Evolutionary conservation across 53 echinoderm and acorn worm genomes (phyloP), one percentile per base, ranked within the genome.

Genomic region (Holothuria scabra): DNA sequence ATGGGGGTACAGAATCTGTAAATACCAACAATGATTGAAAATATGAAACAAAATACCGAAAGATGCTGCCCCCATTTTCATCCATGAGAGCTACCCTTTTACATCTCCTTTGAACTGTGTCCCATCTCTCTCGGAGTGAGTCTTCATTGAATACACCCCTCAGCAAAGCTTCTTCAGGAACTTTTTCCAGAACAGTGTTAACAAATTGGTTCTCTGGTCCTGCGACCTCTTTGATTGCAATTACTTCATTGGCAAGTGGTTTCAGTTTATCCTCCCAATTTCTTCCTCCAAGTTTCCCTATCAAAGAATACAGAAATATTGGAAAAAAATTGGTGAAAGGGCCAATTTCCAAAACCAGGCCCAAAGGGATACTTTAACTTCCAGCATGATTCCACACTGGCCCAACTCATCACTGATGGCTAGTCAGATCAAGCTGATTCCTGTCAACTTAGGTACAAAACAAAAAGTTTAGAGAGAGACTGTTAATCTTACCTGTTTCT

Each of bases 1-100:
- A 57, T 21, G 76, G 90, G 2, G 91, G 88, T n/a, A 87, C 66
- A 9, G 94, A 60, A 63, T 90, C 90, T 60, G 82, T 83, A 76
- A 97, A 82, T 30, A 97, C 62, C 32, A 97, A 85, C 56, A 97
- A 65, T 23, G 97, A 97, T 67, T 97, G 97, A 79, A 97, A 83
- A 74, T 87, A 94, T 22, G 97, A 97, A 59, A 97, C 82, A 34
- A 86, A 84, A 79, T 97, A 97, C n/a, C 81, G 62, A 58, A 85
- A 92, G 64, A 97, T 80, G 57, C 87, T 83, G 56, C 90, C 87
- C 11, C 97, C 92, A 11, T 86, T 70, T 66, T 94, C 97, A 20
- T 92, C 94, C 2, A 97, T 84, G 90, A 97, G 94, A 29, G 94
- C 84, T 1, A 97, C 94, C 38, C 92, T 80, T 37, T 81, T 88